Evolutionary conservation across 2,888 invertebrate genomes (phyloP), one percentile per base, ranked within the genome.

Genomic region (Papilio protenor): DNA sequence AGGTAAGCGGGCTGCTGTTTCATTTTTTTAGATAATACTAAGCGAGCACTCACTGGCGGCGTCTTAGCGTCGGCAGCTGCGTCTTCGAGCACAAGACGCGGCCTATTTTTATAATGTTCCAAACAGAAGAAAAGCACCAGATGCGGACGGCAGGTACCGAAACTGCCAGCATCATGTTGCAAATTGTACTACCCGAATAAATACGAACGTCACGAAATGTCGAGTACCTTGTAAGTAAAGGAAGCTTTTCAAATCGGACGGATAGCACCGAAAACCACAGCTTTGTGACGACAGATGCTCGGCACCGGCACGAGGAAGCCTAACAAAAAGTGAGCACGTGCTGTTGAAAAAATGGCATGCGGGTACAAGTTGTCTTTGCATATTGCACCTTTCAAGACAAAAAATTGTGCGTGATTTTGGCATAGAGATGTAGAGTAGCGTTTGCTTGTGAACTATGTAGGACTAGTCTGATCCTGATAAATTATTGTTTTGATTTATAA

Each of bases 331-430:
- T 76, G 75, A 89, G 94, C 94, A 90, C 94, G 94, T 92, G 94
- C 92, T 89, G 78, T 81, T 90, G 93, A 93, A 93, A 93, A 94
- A 93, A 92, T 89, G 85, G 90, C 91, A 94, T 92, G 89, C 92
- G 92, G 92, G 94, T 87, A 92, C 94, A 94, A 94, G 94, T 94
- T 93, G 92, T 83, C 83, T 85, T 85, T 86, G 76, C 87, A 88
- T 87, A 88, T 87, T 87, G 88, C 87, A 84, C 84, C 86, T 85
- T 87, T 84, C 79, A 84, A 84, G 90, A 89, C 89, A 87, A 86
- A 84, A 83, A 82, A 84, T 78, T 83, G 89, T 87, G 85, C 87
- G 90, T 88, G 91, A 91, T 91, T 91, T 90, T 90, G 87, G 81
- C 82, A 89, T 87, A 88, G 81, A 82, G 81, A 83, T 87, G 84